Base-by-base conservation (phyloP, 2,113 vertebrate species). In the Albula goreensis region DNA sequence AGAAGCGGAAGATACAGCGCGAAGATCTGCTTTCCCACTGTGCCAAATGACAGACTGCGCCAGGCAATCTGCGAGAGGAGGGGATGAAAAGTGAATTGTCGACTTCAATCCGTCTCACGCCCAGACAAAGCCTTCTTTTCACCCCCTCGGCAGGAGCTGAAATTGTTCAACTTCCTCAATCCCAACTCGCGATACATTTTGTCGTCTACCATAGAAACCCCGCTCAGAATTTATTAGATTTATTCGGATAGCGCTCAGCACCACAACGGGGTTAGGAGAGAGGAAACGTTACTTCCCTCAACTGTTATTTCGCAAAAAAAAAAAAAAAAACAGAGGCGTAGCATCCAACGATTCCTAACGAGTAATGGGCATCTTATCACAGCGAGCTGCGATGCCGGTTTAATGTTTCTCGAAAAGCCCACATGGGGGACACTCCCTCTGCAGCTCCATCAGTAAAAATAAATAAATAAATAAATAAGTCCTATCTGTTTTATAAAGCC, bases 401-500 rank as follows among this genome's bases (percentile, higher is more conserved):
- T 9, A 9, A 60, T 79, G 25, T 56, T 53, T 83, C 78, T 25
- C 66, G 13, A 31, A 22, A 89, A 88, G 78, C 83, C 79, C 31
- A 41, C 31, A 41, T 41, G 31, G 31, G 31, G 31, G 31, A 86
- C 25, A 50, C 85, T 78, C 89, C 88, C 86, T 85, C 77, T 84
- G 90, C 90, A 84, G 31, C 31, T 41, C 1, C 90, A 13, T 52
- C 50, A 3, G 63, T 80, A 85, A 78, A 70, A 85, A 89, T 92
- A 88, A 88, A 92, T 91, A 86, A 88, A 92, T 91, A 86, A 90
- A 89, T 88, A 88, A n/a, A n/a, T 83, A 50, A 85, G 89, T 87
- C 90, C 91, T 91, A 93, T 93, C 92, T 92, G 92, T 86, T 91
- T 93, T 86, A 90, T 88, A 82, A 90, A 93, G 82, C 88, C 88